These are phyloP conservation scores for Apaloderma vittatum DNA, from an alignment of 2,113 vertebrate species.

Conservation along the genomic window DNA sequence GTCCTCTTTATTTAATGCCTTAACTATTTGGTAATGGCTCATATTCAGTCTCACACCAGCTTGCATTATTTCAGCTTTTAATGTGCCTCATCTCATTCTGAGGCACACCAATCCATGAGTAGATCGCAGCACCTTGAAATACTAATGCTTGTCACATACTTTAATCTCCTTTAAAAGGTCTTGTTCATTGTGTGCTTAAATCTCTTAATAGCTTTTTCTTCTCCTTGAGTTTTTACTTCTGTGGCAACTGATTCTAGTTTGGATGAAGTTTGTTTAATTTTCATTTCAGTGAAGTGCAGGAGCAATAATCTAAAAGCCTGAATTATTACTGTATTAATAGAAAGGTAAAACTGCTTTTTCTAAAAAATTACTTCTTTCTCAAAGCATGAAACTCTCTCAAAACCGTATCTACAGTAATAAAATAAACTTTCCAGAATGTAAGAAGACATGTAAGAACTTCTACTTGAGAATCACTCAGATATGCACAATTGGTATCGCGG, in stretches of 20 bases:
- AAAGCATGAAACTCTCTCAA: not conserved
- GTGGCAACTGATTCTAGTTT: constrained; percentile 45
- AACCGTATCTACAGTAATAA: not conserved
- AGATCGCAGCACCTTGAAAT: constrained; percentile 77
- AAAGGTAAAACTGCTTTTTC: constrained; percentile 23
- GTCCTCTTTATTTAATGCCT: constrained; percentile 72
- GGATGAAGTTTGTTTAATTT: constrained; percentile 65
- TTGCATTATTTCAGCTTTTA: constrained; percentile 79
- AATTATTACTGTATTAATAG: constrained; percentile 21
- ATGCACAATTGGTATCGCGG: not conserved
- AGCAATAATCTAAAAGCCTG: constrained; percentile 56
- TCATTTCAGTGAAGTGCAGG: not conserved
- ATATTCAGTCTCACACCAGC: constrained; percentile 71
- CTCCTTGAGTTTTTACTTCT: constrained; percentile 74
- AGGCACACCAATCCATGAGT: constrained; percentile 79
- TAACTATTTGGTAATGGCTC: constrained; percentile 80
- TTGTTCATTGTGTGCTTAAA: constrained; percentile 72
- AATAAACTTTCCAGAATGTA: not conserved
- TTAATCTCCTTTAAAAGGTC: constrained; percentile 78
- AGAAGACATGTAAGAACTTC: too few species aligned
- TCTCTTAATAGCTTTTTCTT: constrained; percentile 75
- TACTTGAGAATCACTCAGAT: not conserved
- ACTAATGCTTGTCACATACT: constrained; percentile 79
- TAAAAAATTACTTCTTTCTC: not conserved
- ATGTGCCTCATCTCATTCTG: constrained; percentile 79